Evolutionary conservation across 2,888 invertebrate species (phyloP).

Genomic region (Cryptophagus acutangulus): DNA sequence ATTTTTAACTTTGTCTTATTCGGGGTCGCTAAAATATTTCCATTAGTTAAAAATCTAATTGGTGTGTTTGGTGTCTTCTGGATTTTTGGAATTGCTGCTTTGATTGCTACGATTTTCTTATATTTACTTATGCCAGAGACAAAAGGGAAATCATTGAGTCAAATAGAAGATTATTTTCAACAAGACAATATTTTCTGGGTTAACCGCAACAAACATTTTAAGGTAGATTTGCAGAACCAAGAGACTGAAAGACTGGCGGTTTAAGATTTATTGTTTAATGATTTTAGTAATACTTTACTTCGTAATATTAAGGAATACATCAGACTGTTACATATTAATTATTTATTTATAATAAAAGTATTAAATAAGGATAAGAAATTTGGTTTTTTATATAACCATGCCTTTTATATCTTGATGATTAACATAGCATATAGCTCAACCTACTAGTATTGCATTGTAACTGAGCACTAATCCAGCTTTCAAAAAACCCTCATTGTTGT

Average conservation of each 20-base stretch:
- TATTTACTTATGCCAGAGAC: constrained; percentile 71
- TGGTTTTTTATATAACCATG: too few species aligned
- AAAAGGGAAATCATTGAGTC: constrained; percentile 62
- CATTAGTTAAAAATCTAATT: constrained; percentile 54
- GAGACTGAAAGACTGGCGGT: constrained; percentile 3
- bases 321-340: too few species aligned
- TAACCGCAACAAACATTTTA: constrained; percentile 42
- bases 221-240: too few species aligned
- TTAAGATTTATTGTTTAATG: background rate
- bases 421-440: too few species aligned
- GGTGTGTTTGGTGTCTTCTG: constrained; percentile 66
- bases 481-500: too few species aligned
- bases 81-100: constrained; percentile 62
- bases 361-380: too few species aligned
- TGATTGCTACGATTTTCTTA: constrained; percentile 60
- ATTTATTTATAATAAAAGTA: too few species aligned
- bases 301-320: too few species aligned
- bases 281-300: too few species aligned
- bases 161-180: constrained; percentile 76
- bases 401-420: too few species aligned
- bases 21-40: constrained; percentile 65
- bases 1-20: constrained; percentile 66
- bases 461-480: too few species aligned
- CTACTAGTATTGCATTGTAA: too few species aligned
- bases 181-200: constrained; percentile 61